Conservation (phyloP, 2,797 vertebrate species). For the Pempheris klunzingeri region DNA sequence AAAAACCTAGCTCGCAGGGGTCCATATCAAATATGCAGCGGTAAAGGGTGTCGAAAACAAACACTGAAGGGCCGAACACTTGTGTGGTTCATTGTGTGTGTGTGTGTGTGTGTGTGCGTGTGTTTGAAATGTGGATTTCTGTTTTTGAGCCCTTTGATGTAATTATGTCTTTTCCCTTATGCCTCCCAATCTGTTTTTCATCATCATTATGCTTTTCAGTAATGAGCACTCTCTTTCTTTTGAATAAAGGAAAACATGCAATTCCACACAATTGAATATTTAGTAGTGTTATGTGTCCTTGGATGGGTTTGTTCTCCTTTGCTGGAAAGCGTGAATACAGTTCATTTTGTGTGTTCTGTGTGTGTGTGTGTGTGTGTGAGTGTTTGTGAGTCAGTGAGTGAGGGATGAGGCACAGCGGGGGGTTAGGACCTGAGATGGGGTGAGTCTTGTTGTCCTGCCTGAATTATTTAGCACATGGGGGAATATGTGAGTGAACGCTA, state of each 20-base stretch:
- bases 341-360: constrained; percentile 11
- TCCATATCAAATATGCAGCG: constrained; percentile 47
- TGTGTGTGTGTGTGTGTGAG: constrained; percentile 19
- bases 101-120: constrained; percentile 24
- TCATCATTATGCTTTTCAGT: constrained; percentile 77
- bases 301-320: constrained; percentile 56
- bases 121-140: constrained; percentile 41
- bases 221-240: constrained; percentile 74
- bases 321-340: constrained; percentile 51
- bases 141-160: constrained; percentile 71
- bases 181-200: constrained; percentile 74
- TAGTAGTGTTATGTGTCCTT: constrained; percentile 70
- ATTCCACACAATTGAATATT: constrained; percentile 76
- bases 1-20: constrained; percentile 25
- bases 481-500: constrained; percentile 53
- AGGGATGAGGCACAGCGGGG: constrained; percentile 63
- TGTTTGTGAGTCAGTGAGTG: constrained; percentile 14
- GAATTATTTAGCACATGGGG: constrained; percentile 78
- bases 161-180: constrained; percentile 74
- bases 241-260: constrained; percentile 72
- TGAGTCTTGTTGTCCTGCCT: constrained; percentile 77
- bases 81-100: constrained; percentile 37
- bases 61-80: constrained; percentile 44
- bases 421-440: constrained; percentile 76
- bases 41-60: constrained; percentile 42